Evolutionary conservation across 2,888 invertebrate genomes (phyloP).

Genomic region (Yponomeuta plumbellus): DNA sequence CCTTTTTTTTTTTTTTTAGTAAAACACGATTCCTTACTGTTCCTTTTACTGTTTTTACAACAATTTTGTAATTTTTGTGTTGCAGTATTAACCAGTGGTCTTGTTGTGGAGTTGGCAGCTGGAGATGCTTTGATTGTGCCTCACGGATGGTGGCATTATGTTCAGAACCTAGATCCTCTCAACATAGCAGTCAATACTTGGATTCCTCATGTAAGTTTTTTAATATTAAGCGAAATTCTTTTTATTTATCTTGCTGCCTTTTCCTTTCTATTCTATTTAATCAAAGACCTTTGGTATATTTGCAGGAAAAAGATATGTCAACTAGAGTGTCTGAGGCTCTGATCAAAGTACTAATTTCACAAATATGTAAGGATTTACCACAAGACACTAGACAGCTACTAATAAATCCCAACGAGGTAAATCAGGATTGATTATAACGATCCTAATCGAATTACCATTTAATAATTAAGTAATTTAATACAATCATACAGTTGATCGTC

Average conservation of each 20-base stretch:
- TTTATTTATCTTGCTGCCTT: too few species aligned
- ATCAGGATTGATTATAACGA: slow-evolving; percentile 14
- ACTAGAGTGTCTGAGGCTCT: slow-evolving; percentile 78
- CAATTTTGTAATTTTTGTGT: slow-evolving; percentile 11
- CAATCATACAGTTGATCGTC: too few species aligned
- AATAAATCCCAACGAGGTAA: slow-evolving; percentile 83
- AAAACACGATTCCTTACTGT: too few species aligned
- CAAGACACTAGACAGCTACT: slow-evolving; percentile 63
- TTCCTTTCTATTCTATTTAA: too few species aligned
- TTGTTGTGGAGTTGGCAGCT: slow-evolving; percentile 82
- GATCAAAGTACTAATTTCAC: slow-evolving; percentile 80
- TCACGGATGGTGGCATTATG: slow-evolving; percentile 98
- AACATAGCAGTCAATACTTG: slow-evolving; percentile 81
- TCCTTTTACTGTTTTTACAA: too few species aligned
- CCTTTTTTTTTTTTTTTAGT: too few species aligned
- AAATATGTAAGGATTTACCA: slow-evolving; percentile 75
- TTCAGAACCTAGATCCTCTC: slow-evolving; percentile 86
- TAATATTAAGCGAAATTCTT: neutral
- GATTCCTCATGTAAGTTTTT: slow-evolving; percentile 81
- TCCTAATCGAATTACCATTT: too few species aligned
- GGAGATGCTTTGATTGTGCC: slow-evolving; percentile 95
- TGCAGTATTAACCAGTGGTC: slow-evolving; percentile 57
- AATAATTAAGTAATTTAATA: too few species aligned
- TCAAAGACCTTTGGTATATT: slow-evolving; percentile 18
- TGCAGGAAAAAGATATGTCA: slow-evolving; percentile 70